These are phyloP conservation scores for Neolamprologus fasciatus DNA, from an alignment of 2,113 vertebrate genomes.

Conservation along the genomic window DNA sequence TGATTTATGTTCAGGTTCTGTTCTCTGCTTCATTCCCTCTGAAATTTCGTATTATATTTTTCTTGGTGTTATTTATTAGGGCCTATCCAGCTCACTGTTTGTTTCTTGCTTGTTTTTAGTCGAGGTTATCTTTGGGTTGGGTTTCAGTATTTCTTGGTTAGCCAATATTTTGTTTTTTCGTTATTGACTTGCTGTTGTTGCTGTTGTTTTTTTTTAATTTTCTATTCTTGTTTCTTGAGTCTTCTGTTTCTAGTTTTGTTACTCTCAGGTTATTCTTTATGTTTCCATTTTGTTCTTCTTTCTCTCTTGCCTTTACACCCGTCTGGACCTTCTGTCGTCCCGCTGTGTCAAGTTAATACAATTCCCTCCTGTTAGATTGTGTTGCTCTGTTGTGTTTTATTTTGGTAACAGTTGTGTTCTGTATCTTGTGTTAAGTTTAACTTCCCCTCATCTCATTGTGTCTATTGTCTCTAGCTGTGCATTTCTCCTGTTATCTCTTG, in stretches of 20 bases:
- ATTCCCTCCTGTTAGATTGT: not conserved
- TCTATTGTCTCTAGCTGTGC: not conserved
- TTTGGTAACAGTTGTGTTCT: not conserved
- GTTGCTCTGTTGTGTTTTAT: not conserved
- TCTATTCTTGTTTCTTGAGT: not conserved
- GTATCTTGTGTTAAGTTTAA: not conserved
- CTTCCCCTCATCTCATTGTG: not conserved
- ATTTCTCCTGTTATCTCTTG: not conserved
- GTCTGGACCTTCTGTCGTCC: not conserved
- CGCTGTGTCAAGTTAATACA: not conserved
- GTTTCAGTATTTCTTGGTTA: not conserved
- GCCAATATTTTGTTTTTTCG: not conserved
- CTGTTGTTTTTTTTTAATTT: not conserved
- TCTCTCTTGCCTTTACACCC: not conserved
- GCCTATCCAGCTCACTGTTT: not conserved
- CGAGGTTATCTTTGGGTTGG: not conserved
- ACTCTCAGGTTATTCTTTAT: not conserved
- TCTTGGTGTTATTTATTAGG: not conserved
- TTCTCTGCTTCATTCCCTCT: not conserved
- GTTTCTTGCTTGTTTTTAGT: not conserved
- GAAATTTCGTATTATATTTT: not conserved
- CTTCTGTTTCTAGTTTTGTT: not conserved
- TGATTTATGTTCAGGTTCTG: not conserved
- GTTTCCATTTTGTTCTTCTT: not conserved
- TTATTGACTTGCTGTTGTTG: not conserved